phyloP scores from a whole-genome alignment of 2,113 vertebrate genomes.

The Origma solitaria region DNA sequence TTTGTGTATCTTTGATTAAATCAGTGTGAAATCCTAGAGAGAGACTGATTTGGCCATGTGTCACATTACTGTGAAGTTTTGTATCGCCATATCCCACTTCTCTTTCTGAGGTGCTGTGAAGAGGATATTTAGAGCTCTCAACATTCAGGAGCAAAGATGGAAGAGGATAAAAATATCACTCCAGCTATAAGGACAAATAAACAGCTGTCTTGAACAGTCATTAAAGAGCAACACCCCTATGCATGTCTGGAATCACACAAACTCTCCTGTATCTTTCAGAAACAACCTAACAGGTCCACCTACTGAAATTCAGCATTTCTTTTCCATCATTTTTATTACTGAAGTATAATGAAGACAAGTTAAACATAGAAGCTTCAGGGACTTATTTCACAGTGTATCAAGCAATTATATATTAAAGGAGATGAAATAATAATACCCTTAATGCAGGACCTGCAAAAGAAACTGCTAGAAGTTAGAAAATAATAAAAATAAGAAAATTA shows the following conservation, averaged over 20 bases:
- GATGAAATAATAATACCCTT: slow-evolving; percentile 23
- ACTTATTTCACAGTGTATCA: slow-evolving; percentile 15
- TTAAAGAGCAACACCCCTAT: neutral
- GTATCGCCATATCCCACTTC: neutral
- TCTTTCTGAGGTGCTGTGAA: neutral
- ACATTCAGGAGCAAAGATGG: neutral
- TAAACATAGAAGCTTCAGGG: slow-evolving; percentile 1
- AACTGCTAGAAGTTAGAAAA: neutral
- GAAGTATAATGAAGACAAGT: slow-evolving; percentile 4
- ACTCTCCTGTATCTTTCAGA: neutral
- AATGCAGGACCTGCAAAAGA: neutral
- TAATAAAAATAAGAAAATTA: neutral
- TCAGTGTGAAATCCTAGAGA: neutral
- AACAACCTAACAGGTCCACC: neutral
- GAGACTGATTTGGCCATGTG: neutral
- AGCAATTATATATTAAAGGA: neutral
- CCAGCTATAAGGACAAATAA: neutral
- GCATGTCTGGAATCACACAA: neutral
- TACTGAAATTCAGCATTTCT: neutral
- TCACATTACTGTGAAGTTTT: neutral
- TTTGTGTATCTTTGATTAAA: neutral
- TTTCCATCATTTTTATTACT: neutral
- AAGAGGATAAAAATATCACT: neutral
- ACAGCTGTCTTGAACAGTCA: neutral
- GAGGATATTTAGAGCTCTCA: neutral